Evolutionary conservation across 1,140 invertebrate genomes (phyloP), one percentile per base, ranked within the genome.

Genomic region (Holotrichia oblita): DNA sequence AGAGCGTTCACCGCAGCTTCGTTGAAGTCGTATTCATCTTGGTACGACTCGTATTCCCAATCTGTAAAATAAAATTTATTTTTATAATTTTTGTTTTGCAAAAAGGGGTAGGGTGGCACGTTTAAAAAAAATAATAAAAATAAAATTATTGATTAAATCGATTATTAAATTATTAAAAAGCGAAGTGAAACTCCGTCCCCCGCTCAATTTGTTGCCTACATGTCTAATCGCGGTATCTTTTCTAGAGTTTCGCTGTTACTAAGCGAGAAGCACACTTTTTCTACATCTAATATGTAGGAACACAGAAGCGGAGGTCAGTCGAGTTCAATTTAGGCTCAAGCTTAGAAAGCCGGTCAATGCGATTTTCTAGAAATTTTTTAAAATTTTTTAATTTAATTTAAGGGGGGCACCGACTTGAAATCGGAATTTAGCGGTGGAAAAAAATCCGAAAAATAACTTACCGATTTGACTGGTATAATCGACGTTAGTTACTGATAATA

Each of bases 1-100:
- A 96, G 85, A 91, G 89, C 80, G 82, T 84, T 77, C 88, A 85
- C 10, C 88, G 85, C 44, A 80, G 80, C 55, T 78, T 85, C 80
- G 74, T 81, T 81, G 78, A 77, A 64, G 69, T 80, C 79, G 24
- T 84, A 85, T 72, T 83, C 79, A 48, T 82, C 80, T 40, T 82
- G 79, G 42, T 81, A 83, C 3, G 82, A 81, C 77, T 83, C 83
- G 79, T 83, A 84, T 79, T 86, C 83, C 82, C 83, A 82, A 78
- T 82, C 83, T 83, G 78, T 0, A 82, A 83, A 64, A 27, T 75
- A 79, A 69, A 74, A n/a, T n/a, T n/a, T n/a, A n/a, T n/a, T n/a
- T n/a, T n/a, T n/a, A n/a, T n/a, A n/a, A n/a, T n/a, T n/a, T n/a
- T n/a, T n/a, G n/a, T n/a, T n/a, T n/a, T n/a, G n/a, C n/a, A n/a